A percentile compares a stretch with the other conserved stretches of the same genome.
phyloP scores from a whole-genome alignment of 30 jellyfish, hydroid and myxozoan species.

The Phacellophora camtschatica region DNA sequence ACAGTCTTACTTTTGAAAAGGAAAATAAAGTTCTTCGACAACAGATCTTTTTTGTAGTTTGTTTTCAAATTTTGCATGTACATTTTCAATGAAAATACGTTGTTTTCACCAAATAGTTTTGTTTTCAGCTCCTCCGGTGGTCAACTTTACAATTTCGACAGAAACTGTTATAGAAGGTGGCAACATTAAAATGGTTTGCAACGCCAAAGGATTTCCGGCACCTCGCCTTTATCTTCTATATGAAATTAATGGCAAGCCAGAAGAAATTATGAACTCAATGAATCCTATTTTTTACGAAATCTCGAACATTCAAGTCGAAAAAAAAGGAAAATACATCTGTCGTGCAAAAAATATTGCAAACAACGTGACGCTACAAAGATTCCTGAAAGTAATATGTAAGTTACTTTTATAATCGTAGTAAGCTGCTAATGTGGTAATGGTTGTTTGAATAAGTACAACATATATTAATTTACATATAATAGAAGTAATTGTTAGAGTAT shows the following conservation, averaged over 20 bases:
- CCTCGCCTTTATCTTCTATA: constrained; percentile 9
- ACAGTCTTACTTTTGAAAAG: no score
- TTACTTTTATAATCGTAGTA: not conserved
- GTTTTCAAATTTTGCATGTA: not conserved
- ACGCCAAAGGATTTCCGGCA: constrained; percentile 26
- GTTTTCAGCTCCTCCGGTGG: not conserved
- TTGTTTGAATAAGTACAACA: no score
- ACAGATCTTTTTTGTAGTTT: not conserved
- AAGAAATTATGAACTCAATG: not conserved
- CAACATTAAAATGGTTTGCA: not conserved
- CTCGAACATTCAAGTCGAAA: constrained; percentile 3
- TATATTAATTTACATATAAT: no score
- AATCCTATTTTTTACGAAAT: not conserved
- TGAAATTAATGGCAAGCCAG: not conserved
- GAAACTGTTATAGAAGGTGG: not conserved
- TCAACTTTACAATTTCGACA: not conserved
- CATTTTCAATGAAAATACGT: not conserved
- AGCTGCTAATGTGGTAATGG: no score
- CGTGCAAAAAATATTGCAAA: constrained; percentile 48
- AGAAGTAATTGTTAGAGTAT: no score
- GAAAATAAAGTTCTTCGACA: no score
- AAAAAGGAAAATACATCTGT: constrained; percentile 49
- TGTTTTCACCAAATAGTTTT: not conserved
- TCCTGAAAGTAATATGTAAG: constrained; percentile 58
- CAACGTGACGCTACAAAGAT: not conserved